phyloP scores from a whole-genome alignment of 2,113 vertebrate species.

The Grammomys dolichurus region DNA sequence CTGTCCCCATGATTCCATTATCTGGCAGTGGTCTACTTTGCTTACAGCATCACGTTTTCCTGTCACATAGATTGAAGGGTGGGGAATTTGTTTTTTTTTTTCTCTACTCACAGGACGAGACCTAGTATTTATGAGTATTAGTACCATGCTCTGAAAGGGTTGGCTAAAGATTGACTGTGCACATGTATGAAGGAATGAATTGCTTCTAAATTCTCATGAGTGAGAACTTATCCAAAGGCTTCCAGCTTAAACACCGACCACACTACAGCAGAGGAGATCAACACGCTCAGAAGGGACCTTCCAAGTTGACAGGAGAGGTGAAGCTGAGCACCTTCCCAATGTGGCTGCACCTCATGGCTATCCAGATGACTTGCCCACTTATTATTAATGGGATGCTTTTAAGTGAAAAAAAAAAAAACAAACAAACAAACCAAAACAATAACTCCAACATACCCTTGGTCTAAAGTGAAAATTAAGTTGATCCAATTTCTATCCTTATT shows the following conservation, averaged over 20 bases:
- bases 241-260: background rate
- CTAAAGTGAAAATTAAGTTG: background rate
- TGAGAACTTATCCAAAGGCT: background rate
- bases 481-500: background rate
- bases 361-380: background rate
- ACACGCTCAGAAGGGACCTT: background rate
- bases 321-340: too few species aligned
- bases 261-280: background rate
- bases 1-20: background rate
- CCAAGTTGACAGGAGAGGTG: background rate
- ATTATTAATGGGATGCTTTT: background rate
- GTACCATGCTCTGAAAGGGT: background rate
- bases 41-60: background rate
- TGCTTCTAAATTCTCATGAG: background rate
- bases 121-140: background rate
- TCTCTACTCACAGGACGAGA: background rate
- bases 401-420: background rate
- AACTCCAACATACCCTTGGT: background rate
- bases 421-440: background rate
- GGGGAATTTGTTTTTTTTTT: background rate
- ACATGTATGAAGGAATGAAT: background rate
- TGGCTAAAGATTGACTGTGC: background rate
- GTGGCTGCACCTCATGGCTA: background rate
- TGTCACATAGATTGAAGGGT: background rate
- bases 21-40: background rate